Conservation (phyloP, 2,888 invertebrate genomes). For the Globia sparganii region DNA sequence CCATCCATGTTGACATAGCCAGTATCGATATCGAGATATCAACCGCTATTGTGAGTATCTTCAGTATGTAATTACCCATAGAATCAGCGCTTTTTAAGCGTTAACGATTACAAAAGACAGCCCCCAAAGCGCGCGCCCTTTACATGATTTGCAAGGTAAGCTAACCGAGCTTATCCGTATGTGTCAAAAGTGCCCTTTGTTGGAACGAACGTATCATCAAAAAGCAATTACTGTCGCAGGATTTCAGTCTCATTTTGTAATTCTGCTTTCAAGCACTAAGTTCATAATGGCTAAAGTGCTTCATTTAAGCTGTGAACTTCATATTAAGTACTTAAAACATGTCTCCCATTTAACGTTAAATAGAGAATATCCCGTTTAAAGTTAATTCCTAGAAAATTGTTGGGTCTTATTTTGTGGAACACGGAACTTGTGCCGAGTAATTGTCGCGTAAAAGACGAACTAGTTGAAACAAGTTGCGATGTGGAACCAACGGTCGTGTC, state of each 20-base stretch:
- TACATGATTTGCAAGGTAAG: neutral
- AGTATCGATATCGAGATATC: neutral
- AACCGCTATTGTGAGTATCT: neutral
- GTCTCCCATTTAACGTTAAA: conserved; percentile 38
- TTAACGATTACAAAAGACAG: neutral
- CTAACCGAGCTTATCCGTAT: too few species aligned
- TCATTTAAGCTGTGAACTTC: conserved; percentile 45
- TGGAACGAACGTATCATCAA: neutral
- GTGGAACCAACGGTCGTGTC: conserved; percentile 5
- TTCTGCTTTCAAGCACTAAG: neutral
- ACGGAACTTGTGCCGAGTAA: conserved; percentile 46
- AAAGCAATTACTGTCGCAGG: neutral
- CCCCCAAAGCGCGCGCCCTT: neutral
- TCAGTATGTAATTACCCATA: neutral
- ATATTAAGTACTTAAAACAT: conserved; percentile 35
- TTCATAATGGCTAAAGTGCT: conserved; percentile 28
- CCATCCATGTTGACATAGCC: neutral
- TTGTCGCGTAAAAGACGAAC: conserved; percentile 49
- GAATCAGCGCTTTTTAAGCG: neutral
- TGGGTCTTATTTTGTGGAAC: conserved; percentile 26
- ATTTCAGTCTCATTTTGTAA: conserved; percentile 18
- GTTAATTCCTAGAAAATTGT: conserved; percentile 30
- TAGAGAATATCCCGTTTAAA: too few species aligned
- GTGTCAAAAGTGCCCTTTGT: neutral
- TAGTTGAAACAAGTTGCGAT: conserved; percentile 44